Evolutionary conservation across 2,888 invertebrate species (phyloP).

Genomic region (Bombylius major): DNA sequence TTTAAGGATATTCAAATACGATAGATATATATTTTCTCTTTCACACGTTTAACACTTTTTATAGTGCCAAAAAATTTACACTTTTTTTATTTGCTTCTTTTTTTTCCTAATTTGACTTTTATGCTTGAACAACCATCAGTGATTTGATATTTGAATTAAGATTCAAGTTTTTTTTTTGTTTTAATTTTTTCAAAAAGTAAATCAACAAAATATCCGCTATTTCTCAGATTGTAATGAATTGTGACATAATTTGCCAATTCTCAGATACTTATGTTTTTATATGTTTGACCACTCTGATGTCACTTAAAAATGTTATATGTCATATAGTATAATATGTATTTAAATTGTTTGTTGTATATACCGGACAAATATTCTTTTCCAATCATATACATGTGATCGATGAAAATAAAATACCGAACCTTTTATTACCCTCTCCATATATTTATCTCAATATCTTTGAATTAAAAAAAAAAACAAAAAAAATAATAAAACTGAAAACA

Average conservation of each 20-base stretch:
- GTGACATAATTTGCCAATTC: constrained; percentile 7
- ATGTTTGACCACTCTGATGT: constrained; percentile 10
- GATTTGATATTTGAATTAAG: no score
- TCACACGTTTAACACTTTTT: no score
- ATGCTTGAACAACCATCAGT: no score
- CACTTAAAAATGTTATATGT: constrained; percentile 14
- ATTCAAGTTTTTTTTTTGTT: no score
- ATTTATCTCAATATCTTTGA: background rate
- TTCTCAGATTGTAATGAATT: constrained; percentile 1
- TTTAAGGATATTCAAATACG: no score
- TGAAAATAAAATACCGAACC: constrained; percentile 13
- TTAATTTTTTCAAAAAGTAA: no score
- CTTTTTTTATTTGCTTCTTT: no score
- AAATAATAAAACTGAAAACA: background rate
- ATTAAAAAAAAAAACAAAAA: constrained; percentile 3
- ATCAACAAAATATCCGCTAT: background rate
- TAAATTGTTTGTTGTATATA: constrained; percentile 9
- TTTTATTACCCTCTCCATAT: background rate
- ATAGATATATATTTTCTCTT: no score
- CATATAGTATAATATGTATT: no score
- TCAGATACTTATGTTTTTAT: constrained; percentile 6
- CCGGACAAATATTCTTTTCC: constrained; percentile 12
- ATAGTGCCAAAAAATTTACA: no score
- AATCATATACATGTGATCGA: constrained; percentile 16
- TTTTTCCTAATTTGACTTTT: no score